Base-by-base conservation (phyloP, 1,140 invertebrate species). In the Panagrolaimus sp. region DNA sequence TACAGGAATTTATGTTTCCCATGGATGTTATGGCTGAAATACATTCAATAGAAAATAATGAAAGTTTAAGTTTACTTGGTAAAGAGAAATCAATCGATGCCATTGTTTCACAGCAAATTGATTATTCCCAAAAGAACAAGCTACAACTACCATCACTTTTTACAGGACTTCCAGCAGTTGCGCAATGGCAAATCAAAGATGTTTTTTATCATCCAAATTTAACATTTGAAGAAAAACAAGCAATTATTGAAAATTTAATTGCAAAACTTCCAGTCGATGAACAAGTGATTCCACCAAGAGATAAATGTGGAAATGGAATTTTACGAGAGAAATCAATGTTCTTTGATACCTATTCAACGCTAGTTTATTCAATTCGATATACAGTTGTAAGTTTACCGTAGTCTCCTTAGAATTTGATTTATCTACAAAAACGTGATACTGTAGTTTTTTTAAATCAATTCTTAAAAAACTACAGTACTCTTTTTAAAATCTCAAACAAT, bases 141-240 rank as follows among this genome's bases (percentile, higher is more conserved):
- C 51, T 57, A 0, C 20, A 57, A 25, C 20, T 27, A 11, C 51
- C 51, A 1, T 25, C 20, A 57, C 27, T 25, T 27, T 57, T 57
- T 13, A 20, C 20, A 13, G 9, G 20, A 16, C n/a, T 57, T 20
- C 51, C 51, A 57, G 51, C 20, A 57, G 51, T 57, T 27, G 51
- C 51, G 20, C 51, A 57, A 57, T 57, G 51, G 51, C 51, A 57
- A 57, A 57, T 57, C 11, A 20, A 27, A 20, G 51, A 57, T 11
- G 51, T 57, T 11, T 27, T 57, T n/a, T 57, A 57, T 27, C 51
- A 57, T 16, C 20, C 51, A n/a, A 57, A 57, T 27, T 25, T 57
- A 16, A 20, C 13, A 0, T 27, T 25, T 13, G 51, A 57, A 20
- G 27, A 25, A 27, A 57, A 57, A 13, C 51, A 57, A 20, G n/a